These are phyloP conservation scores for Ctenoplectra terminalis DNA, from an alignment of 1,140 invertebrate species.

Conservation along the genomic window DNA sequence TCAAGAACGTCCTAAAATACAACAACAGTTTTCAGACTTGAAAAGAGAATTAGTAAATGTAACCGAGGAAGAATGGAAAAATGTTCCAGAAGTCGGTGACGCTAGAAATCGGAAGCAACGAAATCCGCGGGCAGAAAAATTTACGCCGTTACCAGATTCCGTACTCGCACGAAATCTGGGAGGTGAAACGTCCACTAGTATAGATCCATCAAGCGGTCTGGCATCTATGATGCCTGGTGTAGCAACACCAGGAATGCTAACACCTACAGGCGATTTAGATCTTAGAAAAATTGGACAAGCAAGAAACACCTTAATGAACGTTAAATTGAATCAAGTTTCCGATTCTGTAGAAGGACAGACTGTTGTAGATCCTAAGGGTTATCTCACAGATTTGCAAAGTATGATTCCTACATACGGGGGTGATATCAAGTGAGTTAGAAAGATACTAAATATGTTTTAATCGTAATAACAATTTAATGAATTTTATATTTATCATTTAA, in stretches of 20 bases:
- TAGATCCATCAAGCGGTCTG: constrained; percentile 93
- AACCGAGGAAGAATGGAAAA: constrained; percentile 97
- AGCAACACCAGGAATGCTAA: constrained; percentile 90
- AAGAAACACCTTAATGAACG: constrained; percentile 99
- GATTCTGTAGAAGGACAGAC: constrained; percentile 99
- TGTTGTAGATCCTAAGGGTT: constrained; percentile 99
- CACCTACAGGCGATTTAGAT: constrained; percentile 95
- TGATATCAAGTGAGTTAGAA: constrained; percentile 92
- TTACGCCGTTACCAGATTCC: constrained; percentile 98
- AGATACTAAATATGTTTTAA: neutral
- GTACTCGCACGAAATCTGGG: constrained; percentile 95
- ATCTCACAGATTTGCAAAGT: constrained; percentile 98
- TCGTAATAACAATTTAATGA: neutral
- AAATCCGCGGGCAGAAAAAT: constrained; percentile 97
- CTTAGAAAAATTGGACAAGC: constrained; percentile 99
- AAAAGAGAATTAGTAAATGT: constrained; percentile 95
- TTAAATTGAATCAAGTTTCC: constrained; percentile 98
- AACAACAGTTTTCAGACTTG: constrained; percentile 99
- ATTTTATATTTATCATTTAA: constrained; percentile 36
- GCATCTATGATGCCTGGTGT: constrained; percentile 93
- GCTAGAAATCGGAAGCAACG: constrained; percentile 98
- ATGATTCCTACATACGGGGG: constrained; percentile 99
- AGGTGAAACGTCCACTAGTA: constrained; percentile 90
- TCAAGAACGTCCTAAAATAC: constrained; percentile 99
- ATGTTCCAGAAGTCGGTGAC: constrained; percentile 99